Evolutionary conservation across 2,797 vertebrate species (phyloP).

Genomic region (Helostoma temminkii): DNA sequence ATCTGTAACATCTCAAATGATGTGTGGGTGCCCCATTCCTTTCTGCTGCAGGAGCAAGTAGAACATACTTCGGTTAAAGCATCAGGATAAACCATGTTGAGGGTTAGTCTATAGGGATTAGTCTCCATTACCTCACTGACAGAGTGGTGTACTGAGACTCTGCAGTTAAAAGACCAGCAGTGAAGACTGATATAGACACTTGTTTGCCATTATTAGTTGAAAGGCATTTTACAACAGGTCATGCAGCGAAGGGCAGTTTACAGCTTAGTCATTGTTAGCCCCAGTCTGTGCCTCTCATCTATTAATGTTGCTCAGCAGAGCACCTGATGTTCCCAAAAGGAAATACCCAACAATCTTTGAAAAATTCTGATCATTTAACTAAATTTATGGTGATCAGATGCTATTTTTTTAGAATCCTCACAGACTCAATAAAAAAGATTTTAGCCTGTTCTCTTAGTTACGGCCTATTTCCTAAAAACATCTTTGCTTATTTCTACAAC

Average conservation of each 20-base stretch:
- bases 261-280: conserved; percentile 8
- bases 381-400: neutral
- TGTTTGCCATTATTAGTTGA: conserved; percentile 68
- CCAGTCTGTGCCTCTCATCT: neutral
- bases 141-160: conserved; percentile 28
- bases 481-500: neutral
- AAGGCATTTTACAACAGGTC: conserved; percentile 55
- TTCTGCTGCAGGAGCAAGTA: conserved; percentile 11
- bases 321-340: neutral
- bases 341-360: neutral
- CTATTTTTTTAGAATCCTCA: neutral
- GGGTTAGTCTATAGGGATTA: conserved; percentile 18
- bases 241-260: conserved; percentile 29
- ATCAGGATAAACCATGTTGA: conserved; percentile 10
- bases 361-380: neutral
- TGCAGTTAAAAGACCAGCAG: conserved; percentile 27
- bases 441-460: neutral
- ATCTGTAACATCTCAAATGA: conserved; percentile 79
- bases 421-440: neutral
- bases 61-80: conserved; percentile 35
- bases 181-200: conserved; percentile 46
- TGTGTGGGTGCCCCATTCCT: conserved; percentile 50
- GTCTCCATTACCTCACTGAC: conserved; percentile 34
- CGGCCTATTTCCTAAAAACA: neutral
- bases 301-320: neutral